Evolutionary conservation across 2,888 invertebrate species (phyloP), one percentile per base, ranked within the genome.

Genomic region (Tuberolachnus salignus): DNA sequence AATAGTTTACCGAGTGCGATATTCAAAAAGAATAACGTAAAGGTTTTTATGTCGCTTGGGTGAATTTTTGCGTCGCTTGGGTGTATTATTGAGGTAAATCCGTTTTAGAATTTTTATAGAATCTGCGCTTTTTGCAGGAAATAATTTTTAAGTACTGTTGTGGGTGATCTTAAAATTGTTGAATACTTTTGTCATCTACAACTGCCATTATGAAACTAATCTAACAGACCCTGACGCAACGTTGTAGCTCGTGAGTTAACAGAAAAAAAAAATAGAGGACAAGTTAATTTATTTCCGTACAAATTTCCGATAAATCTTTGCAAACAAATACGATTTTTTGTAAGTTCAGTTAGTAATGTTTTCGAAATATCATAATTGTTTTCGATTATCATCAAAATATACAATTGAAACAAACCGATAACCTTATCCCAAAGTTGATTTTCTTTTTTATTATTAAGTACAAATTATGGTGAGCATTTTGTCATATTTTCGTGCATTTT

Each of bases 181-280:
- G n/a, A 26, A 23, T 8, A 69, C 34, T 53, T 69, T 69, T 19
- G 14, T 3, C 9, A 53, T 55, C 14, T 3, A 11, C 4, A 9
- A n/a, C 34, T 34, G 34, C 10, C 34, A 42, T 42, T 42, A 19
- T 10, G 10, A 34, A 53, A 3, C 49, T n/a, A n/a, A 51, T 67
- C 49, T n/a, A 67, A 67, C 66, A 23, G 49, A 67, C 66, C 66
- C 66, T 19, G 23, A 19, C 67, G n/a, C 51, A 34, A 4, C 11
- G 34, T 34, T 6, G 34, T 34, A 3, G 34, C 34, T 34, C 34
- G 51, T 34, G 26, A 14, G 46, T 49, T 51, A 13, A 26, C n/a
- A 19, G 16, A 6, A 8, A 51, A 23, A n/a, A 51, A 51, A 67
- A 34, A 34, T n/a, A n/a, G n/a, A n/a, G n/a, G n/a, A n/a, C n/a